Base-by-base conservation (phyloP, 2,888 invertebrate genomes). In the Acleris holmiana region DNA sequence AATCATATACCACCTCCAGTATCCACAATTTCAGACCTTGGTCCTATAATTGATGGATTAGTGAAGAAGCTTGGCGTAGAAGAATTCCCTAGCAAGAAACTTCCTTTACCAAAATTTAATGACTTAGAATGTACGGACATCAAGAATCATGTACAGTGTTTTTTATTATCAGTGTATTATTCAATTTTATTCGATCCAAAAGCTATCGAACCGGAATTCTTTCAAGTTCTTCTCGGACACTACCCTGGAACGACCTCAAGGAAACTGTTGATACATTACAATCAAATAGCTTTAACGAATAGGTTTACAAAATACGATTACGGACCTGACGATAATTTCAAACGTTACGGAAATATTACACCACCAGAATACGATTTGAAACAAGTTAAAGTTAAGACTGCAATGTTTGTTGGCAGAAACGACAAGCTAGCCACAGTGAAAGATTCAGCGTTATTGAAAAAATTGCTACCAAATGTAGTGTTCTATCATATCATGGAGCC, bases 181-280 rank as follows among this genome's bases (percentile, higher is more conserved):
- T n/a, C 23, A 10, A 44, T 44, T 10, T 95, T 95, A 3, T 85
- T 83, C 41, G 93, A 93, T 81, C 75, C 83, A 1, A 77, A 82
- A 2, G 91, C 94, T 69, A 75, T 94, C 23, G 94, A 74, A n/a
- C 71, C 68, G 0, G 70, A 73, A 0, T 76, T 78, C 35, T 66
- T 74, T 2, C 67, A 68, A 2, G 46, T 69, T 1, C 23, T 71
- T 2, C 55, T 75, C 21, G 71, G 66, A 2, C 74, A 79, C 55
- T 76, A 68, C 56, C 79, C 78, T 0, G 68, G 68, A 0, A 75
- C 76, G 0, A 74, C 75, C n/a, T 76, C 79, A 1, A 69, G 73
- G 56, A 80, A 77, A 61, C 77, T 76, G 21, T 44, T 79, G 1
- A 25, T 71, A 3, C 79, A 82, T 70, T 78, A 72, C 44, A 69